Base-by-base conservation (phyloP, 2,888 invertebrate species). In the Choreutis nemorana region DNA sequence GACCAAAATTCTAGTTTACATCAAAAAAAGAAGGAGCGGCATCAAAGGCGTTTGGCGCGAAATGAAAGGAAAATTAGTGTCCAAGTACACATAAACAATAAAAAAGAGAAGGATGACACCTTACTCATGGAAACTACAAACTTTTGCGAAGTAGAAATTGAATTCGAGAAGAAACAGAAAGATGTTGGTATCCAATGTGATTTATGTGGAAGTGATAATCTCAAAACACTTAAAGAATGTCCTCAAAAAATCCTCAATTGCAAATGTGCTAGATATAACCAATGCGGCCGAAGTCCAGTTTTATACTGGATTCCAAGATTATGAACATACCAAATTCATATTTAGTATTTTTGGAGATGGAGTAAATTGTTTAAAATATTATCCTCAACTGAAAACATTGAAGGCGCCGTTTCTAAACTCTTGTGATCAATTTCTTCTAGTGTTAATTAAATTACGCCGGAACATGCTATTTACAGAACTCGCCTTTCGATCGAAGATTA, bases 291-390 rank as follows among this genome's bases (percentile, higher is more conserved):
- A 18, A 18, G 18, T 25, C 24, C 23, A 31, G 10, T 31, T 31
- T 31, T 31, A 31, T 12, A 31, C 27, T 27, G 31, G 31, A 23
- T 31, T 31, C 14, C n/a, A 31, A 5, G 13, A 31, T 23, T 33
- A 24, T 24, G 14, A 28, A 2, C 33, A 33, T 30, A 8, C 30
- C 5, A 33, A 10, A 11, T 33, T 30, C 7, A 8, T 32, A 3
- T 32, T 32, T 12, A 21, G n/a, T 14, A 9, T 33, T 34, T 34
- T 34, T 34, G 31, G 34, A 9, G 34, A 31, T 31, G 34, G 31
- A 29, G 28, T 34, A 31, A 34, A 34, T 18, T 8, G 9, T 31
- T 26, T 34, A 26, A 34, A 28, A 23, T 34, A 34, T 10, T 34
- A 30, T 28, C 34, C 34, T 13, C 5, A n/a, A 13, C 3, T 18